Evolutionary conservation across 1,140 invertebrate species (phyloP).

Genomic region (Xylocopa sonorina): DNA sequence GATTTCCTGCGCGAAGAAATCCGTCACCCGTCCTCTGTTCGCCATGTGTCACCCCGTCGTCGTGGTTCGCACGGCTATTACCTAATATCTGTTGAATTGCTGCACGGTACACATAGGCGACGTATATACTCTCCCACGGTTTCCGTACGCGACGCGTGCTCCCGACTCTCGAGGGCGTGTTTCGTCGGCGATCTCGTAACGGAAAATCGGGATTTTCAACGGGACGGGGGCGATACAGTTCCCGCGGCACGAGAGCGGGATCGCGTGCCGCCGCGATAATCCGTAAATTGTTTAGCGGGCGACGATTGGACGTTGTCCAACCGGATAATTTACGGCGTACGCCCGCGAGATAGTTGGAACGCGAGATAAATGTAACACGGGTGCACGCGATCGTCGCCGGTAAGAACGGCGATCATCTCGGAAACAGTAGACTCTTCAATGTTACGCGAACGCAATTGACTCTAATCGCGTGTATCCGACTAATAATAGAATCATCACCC

Average conservation of each 20-base stretch:
- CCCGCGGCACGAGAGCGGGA: background rate
- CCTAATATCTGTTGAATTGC: constrained; percentile 65
- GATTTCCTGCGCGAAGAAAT: constrained; percentile 17
- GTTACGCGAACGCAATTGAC: no score
- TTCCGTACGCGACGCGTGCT: background rate
- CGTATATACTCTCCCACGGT: constrained; percentile 56
- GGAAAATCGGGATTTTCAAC: background rate
- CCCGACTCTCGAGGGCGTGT: no score
- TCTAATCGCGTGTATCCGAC: background rate
- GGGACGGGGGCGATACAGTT: background rate
- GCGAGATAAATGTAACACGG: constrained; percentile 7
- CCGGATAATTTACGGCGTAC: constrained; percentile 24
- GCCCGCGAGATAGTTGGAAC: background rate
- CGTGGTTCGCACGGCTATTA: constrained; percentile 55
- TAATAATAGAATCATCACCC: background rate
- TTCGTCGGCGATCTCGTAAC: no score
- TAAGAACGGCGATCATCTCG: background rate
- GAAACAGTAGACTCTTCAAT: no score
- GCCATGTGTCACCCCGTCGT: constrained; percentile 45
- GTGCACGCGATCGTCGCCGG: background rate
- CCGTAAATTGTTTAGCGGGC: constrained; percentile 27
- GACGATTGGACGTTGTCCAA: constrained; percentile 42
- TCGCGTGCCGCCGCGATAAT: constrained; percentile 15
- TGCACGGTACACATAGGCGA: constrained; percentile 50
- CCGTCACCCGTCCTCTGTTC: constrained; percentile 1